Base-by-base conservation (phyloP, 2,797 vertebrate species). In the Ataeniobius toweri region DNA sequence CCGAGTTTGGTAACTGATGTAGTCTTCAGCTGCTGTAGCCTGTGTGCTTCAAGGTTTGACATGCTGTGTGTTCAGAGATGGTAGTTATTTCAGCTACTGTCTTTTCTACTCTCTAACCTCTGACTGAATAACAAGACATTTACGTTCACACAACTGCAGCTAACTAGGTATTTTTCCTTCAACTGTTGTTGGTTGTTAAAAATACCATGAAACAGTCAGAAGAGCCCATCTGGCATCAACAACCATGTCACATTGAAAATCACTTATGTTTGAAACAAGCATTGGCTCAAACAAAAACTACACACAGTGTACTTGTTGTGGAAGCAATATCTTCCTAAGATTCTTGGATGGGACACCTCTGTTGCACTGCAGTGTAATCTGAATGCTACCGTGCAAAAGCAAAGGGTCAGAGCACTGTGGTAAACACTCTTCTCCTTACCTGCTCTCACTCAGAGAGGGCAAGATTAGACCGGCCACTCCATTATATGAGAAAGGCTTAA, bases 401-500 rank as follows among this genome's bases (percentile, higher is more conserved):
- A 85, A 70, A 89, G 83, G 90, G 89, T 93, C 85, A 89, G 71
- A 85, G 84, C 82, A 80, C 77, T 80, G 74, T 83, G 82, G 79
- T 87, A 79, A 80, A 87, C 89, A 86, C 78, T 81, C 56, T 65
- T 71, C 76, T 78, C 85, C 81, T 90, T 83, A 92, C 93, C 88
- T 92, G 89, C 88, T 90, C 88, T 86, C 76, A 12, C 86, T 90
- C 86, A 76, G 85, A 89, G 83, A 88, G 85, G 89, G 76, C 82
- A 83, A 89, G 91, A 93, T 93, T 94, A 92, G 83, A 86, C 87
- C 63, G 85, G 85, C 90, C 91, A 85, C 89, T 92, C 89, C 76
- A 92, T 93, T 93, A 92, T 93, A 86, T 88, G 80, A 85, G 83
- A 87, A 85, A 77, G 86, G 87, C 89, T 94, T 93, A 93, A 92